Evolutionary conservation across 2,113 vertebrate species (phyloP).

Genomic region (Cichladusa arquata): DNA sequence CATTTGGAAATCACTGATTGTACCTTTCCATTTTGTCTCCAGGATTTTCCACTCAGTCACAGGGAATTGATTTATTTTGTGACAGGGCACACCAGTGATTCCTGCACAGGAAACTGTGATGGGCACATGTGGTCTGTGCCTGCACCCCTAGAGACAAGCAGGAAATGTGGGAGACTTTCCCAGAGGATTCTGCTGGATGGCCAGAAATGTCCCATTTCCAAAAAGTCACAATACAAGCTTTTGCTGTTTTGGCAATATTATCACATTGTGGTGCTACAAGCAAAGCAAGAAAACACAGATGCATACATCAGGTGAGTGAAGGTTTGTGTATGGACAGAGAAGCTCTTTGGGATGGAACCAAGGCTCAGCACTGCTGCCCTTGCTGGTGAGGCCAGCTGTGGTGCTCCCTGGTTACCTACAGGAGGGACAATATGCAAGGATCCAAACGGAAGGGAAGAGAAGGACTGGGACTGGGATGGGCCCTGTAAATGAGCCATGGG

Average conservation of each 20-base stretch:
- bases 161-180: neutral
- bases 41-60: neutral
- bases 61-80: neutral
- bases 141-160: neutral
- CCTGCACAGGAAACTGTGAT: neutral
- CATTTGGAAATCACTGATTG: neutral
- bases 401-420: neutral
- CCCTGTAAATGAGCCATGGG: neutral
- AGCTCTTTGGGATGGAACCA: neutral
- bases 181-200: neutral
- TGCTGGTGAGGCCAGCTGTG: neutral
- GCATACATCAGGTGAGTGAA: neutral
- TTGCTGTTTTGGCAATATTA: neutral
- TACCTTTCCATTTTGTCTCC: neutral
- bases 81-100: neutral
- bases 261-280: neutral
- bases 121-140: neutral
- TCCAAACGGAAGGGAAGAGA: neutral
- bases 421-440: neutral
- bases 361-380: neutral
- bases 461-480: neutral
- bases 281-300: neutral
- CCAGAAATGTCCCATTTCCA: neutral
- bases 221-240: neutral
- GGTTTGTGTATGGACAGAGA: neutral